Conservation (phyloP, 2,113 vertebrate species). For the Mobula hypostoma region DNA sequence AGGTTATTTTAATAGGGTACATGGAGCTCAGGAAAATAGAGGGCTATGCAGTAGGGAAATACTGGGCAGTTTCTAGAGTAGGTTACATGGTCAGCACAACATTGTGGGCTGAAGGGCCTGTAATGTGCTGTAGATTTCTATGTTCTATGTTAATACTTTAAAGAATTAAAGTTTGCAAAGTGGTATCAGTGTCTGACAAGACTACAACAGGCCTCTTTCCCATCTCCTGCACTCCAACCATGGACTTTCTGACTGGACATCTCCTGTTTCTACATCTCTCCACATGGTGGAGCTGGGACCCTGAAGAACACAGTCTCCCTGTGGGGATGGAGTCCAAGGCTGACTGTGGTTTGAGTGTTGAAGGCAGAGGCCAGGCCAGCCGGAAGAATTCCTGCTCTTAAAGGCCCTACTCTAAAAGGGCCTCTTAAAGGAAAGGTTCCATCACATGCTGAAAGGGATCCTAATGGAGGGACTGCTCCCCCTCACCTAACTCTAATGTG, state of each 20-base stretch:
- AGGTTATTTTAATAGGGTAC: too few species aligned
- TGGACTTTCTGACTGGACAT: neutral
- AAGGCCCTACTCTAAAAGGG: too few species aligned
- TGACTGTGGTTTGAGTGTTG: neutral
- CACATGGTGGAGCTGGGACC: conserved; percentile 10
- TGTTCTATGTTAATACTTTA: neutral
- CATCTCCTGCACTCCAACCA: neutral
- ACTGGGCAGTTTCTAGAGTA: too few species aligned
- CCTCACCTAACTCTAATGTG: too few species aligned
- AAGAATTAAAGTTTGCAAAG: neutral
- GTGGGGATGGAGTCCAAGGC: too few species aligned
- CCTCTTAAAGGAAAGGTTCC: too few species aligned
- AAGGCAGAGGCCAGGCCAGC: neutral
- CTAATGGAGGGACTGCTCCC: neutral
- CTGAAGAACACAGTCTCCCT: neutral
- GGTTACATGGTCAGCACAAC: too few species aligned
- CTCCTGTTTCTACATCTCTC: neutral
- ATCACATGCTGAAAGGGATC: neutral
- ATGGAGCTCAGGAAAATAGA: too few species aligned
- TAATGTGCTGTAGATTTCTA: too few species aligned
- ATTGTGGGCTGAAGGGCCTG: too few species aligned
- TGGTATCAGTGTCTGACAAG: neutral
- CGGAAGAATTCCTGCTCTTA: neutral
- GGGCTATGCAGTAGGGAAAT: too few species aligned
- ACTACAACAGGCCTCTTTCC: neutral